phyloP scores from a whole-genome alignment of 2,113 vertebrate genomes.

The Neomonachus schauinslandi region DNA sequence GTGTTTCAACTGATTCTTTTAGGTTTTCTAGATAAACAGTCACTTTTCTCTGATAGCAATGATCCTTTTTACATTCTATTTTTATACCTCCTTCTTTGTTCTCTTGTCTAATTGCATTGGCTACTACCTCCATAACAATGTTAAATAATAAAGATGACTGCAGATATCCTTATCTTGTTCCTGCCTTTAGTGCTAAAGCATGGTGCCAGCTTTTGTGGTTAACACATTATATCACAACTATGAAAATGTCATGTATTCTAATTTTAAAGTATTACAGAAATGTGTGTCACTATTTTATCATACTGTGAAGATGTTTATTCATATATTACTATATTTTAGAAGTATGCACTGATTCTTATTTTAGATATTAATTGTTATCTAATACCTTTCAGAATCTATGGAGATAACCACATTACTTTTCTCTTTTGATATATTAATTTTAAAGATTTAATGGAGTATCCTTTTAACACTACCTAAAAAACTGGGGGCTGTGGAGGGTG shows the following conservation, averaged over 20 bases:
- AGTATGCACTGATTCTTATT: not conserved
- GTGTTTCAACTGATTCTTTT: not conserved
- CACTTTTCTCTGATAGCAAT: not conserved
- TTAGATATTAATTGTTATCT: constrained; percentile 5
- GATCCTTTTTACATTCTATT: not conserved
- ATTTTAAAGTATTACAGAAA: not conserved
- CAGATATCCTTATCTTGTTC: not conserved
- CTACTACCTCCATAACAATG: not conserved
- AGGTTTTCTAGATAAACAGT: not conserved
- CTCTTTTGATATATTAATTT: not conserved
- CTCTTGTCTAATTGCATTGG: not conserved
- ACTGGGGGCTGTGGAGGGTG: not conserved
- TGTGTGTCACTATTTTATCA: not conserved
- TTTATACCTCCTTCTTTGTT: not conserved
- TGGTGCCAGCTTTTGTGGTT: not conserved
- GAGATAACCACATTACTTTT: not conserved
- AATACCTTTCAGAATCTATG: not conserved
- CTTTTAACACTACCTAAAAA: not conserved
- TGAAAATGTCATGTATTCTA: not conserved
- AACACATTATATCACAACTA: not conserved
- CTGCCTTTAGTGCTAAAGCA: not conserved
- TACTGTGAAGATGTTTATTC: not conserved
- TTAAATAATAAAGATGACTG: not conserved
- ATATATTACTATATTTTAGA: not conserved
- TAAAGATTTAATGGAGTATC: not conserved